Evolutionary conservation across 2,888 invertebrate genomes (phyloP), one percentile per base, ranked within the genome.

Genomic region (Parnassius smintheus): DNA sequence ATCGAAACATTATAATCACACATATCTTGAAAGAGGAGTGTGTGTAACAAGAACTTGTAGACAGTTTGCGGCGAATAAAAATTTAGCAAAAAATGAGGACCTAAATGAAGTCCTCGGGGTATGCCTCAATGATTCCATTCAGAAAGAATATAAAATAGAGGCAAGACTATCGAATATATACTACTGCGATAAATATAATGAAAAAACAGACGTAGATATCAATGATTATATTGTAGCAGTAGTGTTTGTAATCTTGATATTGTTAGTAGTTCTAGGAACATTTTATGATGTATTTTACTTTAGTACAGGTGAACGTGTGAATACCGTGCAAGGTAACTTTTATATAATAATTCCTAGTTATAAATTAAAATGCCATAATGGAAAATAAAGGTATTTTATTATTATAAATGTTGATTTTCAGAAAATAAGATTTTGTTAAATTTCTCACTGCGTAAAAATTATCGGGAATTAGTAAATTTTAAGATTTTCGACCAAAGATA

Each of bases 391-490:
- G 11, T 11, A 44, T 10, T 48, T 48, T 11, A 48, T 7, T 48
- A n/a, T 49, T 1, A 49, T 49, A 9, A 13, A 13, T 11, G 18
- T n/a, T 46, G 2, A 3, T 22, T 57, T 62, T 12, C 62, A 62
- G 62, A 8, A 7, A 48, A 49, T 42, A 53, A 10, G 18, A 11
- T 56, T n/a, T 57, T 62, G 42, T 13, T 48, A 13, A 53, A 52
- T 42, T 62, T 62, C 46, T 62, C 62, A n/a, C 48, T 62, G 22
- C 53, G 57, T n/a, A 62, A 57, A 45, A 62, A 57, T 48, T 57
- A 57, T 53, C 53, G 46, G 9, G 45, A 57, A 49, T 57, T 57
- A 18, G 52, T 62, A n/a, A 42, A 10, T 12, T 18, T n/a, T 1
- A 42, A 62, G 22, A 9, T 11, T 18, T 11, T 49, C 0, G 68